Evolutionary conservation across 2,113 vertebrate genomes (phyloP).

Genomic region (human): DNA sequence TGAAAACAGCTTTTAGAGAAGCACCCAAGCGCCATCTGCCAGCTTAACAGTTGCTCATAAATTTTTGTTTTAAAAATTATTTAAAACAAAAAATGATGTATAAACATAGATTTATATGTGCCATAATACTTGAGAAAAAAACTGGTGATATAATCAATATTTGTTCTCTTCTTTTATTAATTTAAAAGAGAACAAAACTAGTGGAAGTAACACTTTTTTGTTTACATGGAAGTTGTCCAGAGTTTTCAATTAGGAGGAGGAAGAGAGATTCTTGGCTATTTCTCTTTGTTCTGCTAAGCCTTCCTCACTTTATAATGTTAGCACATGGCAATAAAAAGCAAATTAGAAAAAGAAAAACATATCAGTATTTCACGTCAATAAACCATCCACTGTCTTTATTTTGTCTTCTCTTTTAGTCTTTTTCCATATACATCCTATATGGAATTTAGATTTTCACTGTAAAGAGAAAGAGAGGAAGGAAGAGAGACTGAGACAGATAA

Average conservation of each 20-base stretch:
- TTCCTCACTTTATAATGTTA: not conserved
- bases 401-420: not conserved
- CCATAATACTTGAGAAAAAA: constrained; percentile 46
- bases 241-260: not conserved
- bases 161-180: not conserved
- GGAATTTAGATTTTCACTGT: not conserved
- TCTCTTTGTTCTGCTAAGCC: not conserved
- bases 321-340: not conserved
- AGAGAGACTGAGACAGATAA: not conserved
- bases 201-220: not conserved
- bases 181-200: not conserved
- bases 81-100: constrained; percentile 59
- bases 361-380: not conserved
- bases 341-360: not conserved
- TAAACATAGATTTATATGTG: constrained; percentile 68
- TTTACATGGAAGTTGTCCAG: not conserved
- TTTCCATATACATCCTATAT: not conserved
- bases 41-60: not conserved
- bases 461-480: not conserved
- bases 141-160: not conserved
- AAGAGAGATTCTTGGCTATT: not conserved
- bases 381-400: not conserved
- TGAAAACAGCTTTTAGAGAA: constrained; percentile 77
- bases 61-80: constrained; percentile 70
- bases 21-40: constrained; percentile 73